Evolutionary conservation across 2,888 invertebrate species (phyloP), one percentile per base, ranked within the genome.

Genomic region (Xestia xanthographa): DNA sequence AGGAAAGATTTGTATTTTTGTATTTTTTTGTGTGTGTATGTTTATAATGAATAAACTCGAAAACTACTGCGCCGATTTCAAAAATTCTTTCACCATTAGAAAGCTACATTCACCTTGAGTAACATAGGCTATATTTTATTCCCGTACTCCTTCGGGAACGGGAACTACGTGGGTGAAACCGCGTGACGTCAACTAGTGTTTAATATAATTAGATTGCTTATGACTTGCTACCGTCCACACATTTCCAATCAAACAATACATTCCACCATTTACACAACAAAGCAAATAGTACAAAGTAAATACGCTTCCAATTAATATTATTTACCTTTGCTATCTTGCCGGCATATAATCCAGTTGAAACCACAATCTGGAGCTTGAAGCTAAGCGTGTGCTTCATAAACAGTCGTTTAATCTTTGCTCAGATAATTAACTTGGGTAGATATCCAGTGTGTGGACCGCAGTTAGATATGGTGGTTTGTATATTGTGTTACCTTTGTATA

Each of bases 341-440:
- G 14, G 29, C 45, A 56, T 38, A 66, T 77, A 77, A 77, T 60
- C 58, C 58, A 58, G 56, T 77, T 58, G 50, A 65, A 65, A 0
- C 50, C 65, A 38, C 53, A 83, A 83, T 79, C 65, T 53, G 11
- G 17, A 77, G 45, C 53, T 74, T 8, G 26, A 29, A 43, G 29
- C 63, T 58, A 14, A 63, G 56, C 65, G 68, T 68, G 43, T 17
- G 78, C 45, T 69, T 77, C 43, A 82, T 83, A 83, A 83, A 69
- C 68, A 82, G 58, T 58, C 11, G 58, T 77, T 69, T 82, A 56
- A 82, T 79, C 77, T 82, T 58, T 41, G 29, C 11, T 22, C 22
- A 1, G 68, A 74, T 83, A 83, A 83, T 83, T 84, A 73, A 79
- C 29, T 50, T 58, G 14, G 53, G 62, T 20, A 72, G 48, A 53